Conservation (phyloP, 2,888 invertebrate species). For the Cephus sareptanus region DNA sequence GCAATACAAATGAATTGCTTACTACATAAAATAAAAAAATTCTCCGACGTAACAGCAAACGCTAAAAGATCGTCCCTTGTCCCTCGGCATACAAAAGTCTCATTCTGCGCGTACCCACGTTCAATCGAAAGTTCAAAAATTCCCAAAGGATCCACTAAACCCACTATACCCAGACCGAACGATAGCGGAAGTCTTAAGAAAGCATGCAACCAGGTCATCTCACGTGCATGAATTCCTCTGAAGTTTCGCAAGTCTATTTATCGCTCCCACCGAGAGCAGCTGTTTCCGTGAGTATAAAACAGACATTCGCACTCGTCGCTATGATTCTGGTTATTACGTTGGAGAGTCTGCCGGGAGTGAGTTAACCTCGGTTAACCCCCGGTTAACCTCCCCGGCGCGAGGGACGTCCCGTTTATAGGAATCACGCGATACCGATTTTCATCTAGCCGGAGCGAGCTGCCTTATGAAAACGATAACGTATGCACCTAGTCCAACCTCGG, state of each 20-base stretch:
- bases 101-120: background rate
- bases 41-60: background rate
- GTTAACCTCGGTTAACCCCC: background rate
- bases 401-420: background rate
- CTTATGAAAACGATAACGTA: background rate
- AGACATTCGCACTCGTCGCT: slow-evolving; percentile 30
- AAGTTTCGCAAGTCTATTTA: background rate
- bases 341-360: slow-evolving; percentile 16
- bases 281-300: slow-evolving; percentile 28
- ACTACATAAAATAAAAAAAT: background rate
- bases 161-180: background rate
- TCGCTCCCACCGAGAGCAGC: slow-evolving; percentile 2
- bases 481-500: background rate
- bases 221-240: background rate
- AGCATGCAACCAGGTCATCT: background rate
- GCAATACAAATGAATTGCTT: background rate
- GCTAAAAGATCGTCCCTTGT: background rate
- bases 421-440: background rate
- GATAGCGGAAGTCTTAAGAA: background rate
- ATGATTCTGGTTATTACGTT: slow-evolving; percentile 31
- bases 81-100: background rate
- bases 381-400: background rate
- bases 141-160: background rate
- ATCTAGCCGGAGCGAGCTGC: background rate
- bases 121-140: background rate